phyloP scores from a whole-genome alignment of 2,888 invertebrate species.

The Drosophila melanocephala region DNA sequence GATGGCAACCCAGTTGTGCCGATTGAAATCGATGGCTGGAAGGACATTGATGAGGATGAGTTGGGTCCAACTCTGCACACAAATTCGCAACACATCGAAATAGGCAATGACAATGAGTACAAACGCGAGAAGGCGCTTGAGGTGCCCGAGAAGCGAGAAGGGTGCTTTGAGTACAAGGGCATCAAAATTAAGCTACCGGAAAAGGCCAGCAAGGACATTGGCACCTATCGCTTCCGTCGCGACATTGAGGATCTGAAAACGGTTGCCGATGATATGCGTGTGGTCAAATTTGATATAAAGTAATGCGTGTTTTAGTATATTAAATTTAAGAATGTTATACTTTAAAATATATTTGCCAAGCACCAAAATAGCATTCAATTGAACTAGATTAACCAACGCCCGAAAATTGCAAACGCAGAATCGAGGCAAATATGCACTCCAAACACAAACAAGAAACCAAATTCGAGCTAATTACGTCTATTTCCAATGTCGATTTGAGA shows the following conservation, averaged over 20 bases:
- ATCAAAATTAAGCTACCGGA: conserved; percentile 66
- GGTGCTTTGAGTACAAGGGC: conserved; percentile 59
- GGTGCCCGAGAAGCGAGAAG: conserved; percentile 64
- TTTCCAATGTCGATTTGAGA: conserved; percentile 23
- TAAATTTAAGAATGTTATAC: not conserved
- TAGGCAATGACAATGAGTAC: conserved; percentile 65
- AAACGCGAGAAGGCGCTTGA: conserved; percentile 41
- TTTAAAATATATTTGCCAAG: conserved; percentile 4
- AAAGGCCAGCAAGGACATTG: conserved; percentile 46
- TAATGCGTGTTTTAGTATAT: conserved; percentile 11
- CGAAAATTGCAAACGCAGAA: not conserved
- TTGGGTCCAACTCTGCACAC: conserved; percentile 51
- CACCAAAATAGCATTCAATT: not conserved
- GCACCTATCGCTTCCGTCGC: conserved; percentile 72
- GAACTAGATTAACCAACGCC: not conserved
- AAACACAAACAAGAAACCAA: conserved; percentile 45
- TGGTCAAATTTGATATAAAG: conserved; percentile 56
- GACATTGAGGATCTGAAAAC: conserved; percentile 49
- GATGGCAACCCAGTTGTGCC: conserved; percentile 63
- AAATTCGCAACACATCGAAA: conserved; percentile 38
- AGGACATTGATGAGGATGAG: conserved; percentile 19
- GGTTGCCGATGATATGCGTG: conserved; percentile 65
- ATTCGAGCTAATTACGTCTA: conserved; percentile 58
- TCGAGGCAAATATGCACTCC: conserved; percentile 35
- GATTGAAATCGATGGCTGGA: conserved; percentile 71